These are phyloP conservation scores for Elymnias hypermnestra DNA, from an alignment of 1,140 invertebrate genomes.

Conservation along the genomic window DNA sequence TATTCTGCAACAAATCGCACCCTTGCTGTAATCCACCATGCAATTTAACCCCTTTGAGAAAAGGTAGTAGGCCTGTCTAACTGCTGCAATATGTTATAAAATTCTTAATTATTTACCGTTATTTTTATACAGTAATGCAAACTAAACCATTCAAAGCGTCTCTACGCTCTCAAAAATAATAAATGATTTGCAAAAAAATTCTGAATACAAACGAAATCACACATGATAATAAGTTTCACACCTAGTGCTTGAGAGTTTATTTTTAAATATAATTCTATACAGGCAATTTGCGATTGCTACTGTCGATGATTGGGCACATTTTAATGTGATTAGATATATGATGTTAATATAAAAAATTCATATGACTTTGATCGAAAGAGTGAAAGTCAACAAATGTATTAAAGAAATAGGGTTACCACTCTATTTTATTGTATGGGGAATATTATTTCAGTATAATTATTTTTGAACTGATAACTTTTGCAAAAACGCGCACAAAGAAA, in stretches of 20 bases:
- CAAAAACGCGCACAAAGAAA: too few relatives aligned
- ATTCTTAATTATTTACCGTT: too few relatives aligned
- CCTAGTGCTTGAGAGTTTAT: background rate
- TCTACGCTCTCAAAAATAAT: background rate
- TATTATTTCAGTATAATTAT: too few relatives aligned
- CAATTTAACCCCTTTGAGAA: too few relatives aligned
- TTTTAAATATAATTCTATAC: constrained; percentile 4
- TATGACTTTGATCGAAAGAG: constrained; percentile 10
- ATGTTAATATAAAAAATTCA: constrained; percentile 8
- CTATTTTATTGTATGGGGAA: background rate
- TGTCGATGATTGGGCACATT: constrained; percentile 4
- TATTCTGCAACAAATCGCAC: too few relatives aligned
- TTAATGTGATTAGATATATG: constrained; percentile 7
- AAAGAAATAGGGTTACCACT: background rate
- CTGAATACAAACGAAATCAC: background rate
- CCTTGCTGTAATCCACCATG: too few relatives aligned
- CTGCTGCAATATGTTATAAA: too few relatives aligned
- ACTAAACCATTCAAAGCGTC: background rate
- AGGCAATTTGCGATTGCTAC: constrained; percentile 7
- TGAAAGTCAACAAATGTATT: constrained; percentile 12
- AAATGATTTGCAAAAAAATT: constrained; percentile 4
- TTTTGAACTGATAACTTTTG: too few relatives aligned
- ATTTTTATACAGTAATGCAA: too few relatives aligned
- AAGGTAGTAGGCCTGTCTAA: too few relatives aligned
- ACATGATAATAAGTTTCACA: constrained; percentile 6